Evolutionary conservation across 2,797 vertebrate species (phyloP), one percentile per base, ranked within the genome.

Genomic region (Poeciliopsis paucimaculata): DNA sequence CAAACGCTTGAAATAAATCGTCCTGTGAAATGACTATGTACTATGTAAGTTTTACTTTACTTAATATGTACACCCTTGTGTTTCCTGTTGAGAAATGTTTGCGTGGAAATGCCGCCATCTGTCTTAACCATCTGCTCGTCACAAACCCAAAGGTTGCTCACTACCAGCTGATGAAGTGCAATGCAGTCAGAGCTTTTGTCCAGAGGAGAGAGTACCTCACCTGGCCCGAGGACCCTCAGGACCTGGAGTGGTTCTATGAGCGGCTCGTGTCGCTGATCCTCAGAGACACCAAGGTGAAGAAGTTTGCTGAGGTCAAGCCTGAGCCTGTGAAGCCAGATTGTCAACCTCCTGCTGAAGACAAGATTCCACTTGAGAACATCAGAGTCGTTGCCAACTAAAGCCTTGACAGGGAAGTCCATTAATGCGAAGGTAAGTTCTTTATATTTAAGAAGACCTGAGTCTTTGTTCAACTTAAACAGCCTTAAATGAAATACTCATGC

Each of bases 201-300:
- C 95, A 94, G 91, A 97, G 87, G 80, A 94, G 88, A 43, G 91
- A 43, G 1, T 98, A 97, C 84, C 84, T 98, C 34, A 77, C 53
- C 71, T 98, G 98, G 97, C 97, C 97, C 0, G 96, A 98, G 84
- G 97, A 98, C 84, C 91, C 91, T 36, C 97, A 98, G 91, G 98
- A 98, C 74, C 71, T 97, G 11, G 94, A 92, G 9, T 98, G 97
- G 96, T 98, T 98, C 94, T 96, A 97, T 73, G 78, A 93, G 71
- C 95, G 85, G 15, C 96, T 99, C 53, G 88, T 95, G 71, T 84
- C 90, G 4, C 90, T 90, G 74, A 95, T 98, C 39, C 84, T 96
- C 18, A 96, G 94, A 85, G 88, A 96, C 83, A 91, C 87, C 15
- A 93, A 93, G 70, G 68, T 91, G 9, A 91, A 82, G 72, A 92